Evolutionary conservation across 2,797 vertebrate genomes (phyloP).

Genomic region (Pterois miles): DNA sequence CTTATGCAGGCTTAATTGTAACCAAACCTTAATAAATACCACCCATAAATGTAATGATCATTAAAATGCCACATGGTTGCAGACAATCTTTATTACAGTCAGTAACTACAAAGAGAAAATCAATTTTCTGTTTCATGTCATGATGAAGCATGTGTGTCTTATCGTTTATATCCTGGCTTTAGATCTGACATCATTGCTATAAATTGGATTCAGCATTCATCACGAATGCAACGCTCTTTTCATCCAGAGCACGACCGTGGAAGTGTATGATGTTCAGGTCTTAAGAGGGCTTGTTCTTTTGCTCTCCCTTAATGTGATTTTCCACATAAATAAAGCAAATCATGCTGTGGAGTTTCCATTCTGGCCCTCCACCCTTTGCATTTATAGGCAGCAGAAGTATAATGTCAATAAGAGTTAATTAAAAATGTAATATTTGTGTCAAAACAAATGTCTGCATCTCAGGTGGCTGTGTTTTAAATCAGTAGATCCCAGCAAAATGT

Average conservation of each 20-base stretch:
- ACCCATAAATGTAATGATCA: neutral
- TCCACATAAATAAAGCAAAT: conserved; percentile 58
- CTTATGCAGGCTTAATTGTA: neutral
- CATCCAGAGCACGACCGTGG: conserved; percentile 11
- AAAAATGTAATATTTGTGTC: conserved; percentile 8
- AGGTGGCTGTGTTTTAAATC: too few relatives aligned
- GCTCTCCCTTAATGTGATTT: conserved; percentile 42
- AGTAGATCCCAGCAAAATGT: neutral
- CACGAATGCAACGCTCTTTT: conserved; percentile 11
- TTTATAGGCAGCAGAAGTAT: conserved; percentile 2
- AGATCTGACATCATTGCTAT: neutral
- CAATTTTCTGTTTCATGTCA: conserved; percentile 6
- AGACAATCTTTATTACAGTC: neutral
- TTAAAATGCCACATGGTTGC: neutral
- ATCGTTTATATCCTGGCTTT: neutral
- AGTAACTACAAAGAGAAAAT: neutral
- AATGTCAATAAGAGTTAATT: conserved; percentile 10
- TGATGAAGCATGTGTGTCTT: neutral
- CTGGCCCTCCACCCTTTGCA: conserved; percentile 27
- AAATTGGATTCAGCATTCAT: conserved; percentile 10
- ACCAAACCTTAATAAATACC: conserved; percentile 16
- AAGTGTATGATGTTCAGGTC: neutral
- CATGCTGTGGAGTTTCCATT: conserved; percentile 52
- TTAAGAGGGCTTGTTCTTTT: conserved; percentile 16
- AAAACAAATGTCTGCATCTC: conserved; percentile 14